A percentile compares a stretch with the other conserved stretches of the same genome.
Evolutionary conservation across 2,113 vertebrate genomes (phyloP).

Genomic region (Raja brachyura): DNA sequence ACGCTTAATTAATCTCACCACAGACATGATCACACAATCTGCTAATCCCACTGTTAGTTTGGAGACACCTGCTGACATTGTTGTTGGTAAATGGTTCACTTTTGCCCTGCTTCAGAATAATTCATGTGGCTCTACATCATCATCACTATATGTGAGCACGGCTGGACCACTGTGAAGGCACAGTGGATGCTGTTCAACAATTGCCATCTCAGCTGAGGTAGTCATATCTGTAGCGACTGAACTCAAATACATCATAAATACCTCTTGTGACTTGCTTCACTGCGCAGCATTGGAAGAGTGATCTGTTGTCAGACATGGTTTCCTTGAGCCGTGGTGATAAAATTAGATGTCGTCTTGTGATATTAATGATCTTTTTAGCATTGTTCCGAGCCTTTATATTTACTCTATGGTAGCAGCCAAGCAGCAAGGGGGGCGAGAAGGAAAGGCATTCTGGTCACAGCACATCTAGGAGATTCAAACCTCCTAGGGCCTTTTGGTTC

Average conservation of each 20-base stretch:
- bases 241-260: background rate
- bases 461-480: background rate
- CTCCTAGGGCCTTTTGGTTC: background rate
- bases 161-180: background rate
- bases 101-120: background rate
- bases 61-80: conserved; percentile 9
- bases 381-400: background rate
- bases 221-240: background rate
- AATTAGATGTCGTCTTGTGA: background rate
- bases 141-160: background rate
- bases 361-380: background rate
- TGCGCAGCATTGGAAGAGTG: background rate
- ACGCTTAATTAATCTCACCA: background rate
- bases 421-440: background rate
- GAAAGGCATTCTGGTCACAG: background rate
- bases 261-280: background rate
- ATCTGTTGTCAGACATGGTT: background rate
- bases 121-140: conserved; percentile 15
- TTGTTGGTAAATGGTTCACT: background rate
- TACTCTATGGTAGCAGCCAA: background rate
- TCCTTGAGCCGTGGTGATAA: background rate
- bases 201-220: background rate
- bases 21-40: conserved; percentile 1
- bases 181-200: background rate
- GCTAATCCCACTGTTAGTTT: conserved; percentile 27